Conservation (phyloP, 2,113 vertebrate genomes). For the Lycocorax pyrrhopterus region DNA sequence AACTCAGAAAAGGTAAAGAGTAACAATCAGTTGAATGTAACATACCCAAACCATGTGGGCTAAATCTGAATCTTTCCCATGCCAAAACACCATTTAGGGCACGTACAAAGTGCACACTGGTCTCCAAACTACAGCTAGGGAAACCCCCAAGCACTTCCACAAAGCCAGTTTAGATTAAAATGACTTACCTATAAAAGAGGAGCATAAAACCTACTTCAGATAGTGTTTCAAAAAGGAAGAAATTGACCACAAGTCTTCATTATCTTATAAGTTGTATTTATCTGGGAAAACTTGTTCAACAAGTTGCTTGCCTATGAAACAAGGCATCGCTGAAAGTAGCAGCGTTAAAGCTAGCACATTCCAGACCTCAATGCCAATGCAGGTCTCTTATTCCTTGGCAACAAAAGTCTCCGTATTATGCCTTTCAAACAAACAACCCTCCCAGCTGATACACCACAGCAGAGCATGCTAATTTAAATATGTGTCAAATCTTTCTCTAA, state of each 20-base stretch:
- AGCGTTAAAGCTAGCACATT: not conserved
- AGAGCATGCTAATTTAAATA: not conserved
- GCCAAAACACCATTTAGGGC: not conserved
- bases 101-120: not conserved
- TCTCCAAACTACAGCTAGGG: not conserved
- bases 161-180: not conserved
- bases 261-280: not conserved
- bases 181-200: not conserved
- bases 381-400: not conserved
- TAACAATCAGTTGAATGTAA: not conserved
- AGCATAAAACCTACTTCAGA: not conserved
- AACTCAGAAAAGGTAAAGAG: not conserved
- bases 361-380: not conserved
- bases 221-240: not conserved
- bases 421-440: not conserved
- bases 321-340: not conserved
- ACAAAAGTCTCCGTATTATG: not conserved
- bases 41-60: not conserved
- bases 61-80: not conserved
- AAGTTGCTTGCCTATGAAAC: not conserved
- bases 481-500: not conserved
- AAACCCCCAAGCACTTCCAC: not conserved
- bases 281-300: not conserved
- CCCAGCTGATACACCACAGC: not conserved
- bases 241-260: not conserved